Percentiles rank a stretch among this genome's conserved stretches.
These are phyloP conservation scores for Erannis defoliaria DNA, from an alignment of 2,888 invertebrate genomes.

Conservation along the genomic window DNA sequence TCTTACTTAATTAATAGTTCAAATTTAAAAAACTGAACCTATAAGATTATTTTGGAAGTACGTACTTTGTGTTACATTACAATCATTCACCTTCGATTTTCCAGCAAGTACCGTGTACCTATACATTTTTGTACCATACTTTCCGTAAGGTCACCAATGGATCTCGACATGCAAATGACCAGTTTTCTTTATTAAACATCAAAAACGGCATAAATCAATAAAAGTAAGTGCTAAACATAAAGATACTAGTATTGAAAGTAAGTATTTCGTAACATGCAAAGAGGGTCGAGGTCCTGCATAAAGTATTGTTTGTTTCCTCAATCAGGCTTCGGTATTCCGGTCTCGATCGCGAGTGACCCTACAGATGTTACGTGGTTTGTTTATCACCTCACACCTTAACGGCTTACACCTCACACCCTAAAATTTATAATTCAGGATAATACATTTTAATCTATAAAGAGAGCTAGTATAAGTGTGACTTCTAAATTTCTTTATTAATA, in stretches of 20 bases:
- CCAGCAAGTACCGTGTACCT: too few species aligned
- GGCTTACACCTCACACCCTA: slow-evolving; percentile 49
- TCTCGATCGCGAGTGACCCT: slow-evolving; percentile 67
- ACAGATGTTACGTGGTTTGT: slow-evolving; percentile 69
- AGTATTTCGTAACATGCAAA: slow-evolving; percentile 72
- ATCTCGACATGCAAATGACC: too few species aligned
- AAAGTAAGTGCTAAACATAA: slow-evolving; percentile 18
- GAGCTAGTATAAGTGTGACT: neutral
- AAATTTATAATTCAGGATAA: slow-evolving; percentile 35
- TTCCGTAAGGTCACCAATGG: too few species aligned
- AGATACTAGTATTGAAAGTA: slow-evolving; percentile 23
- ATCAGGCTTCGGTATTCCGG: slow-evolving; percentile 67
- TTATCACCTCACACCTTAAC: slow-evolving; percentile 71
- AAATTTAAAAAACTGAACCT: too few species aligned
- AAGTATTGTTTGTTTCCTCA: slow-evolving; percentile 74
- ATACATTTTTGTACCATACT: too few species aligned
- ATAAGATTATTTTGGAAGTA: too few species aligned
- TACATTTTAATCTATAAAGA: neutral
- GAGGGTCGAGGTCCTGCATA: slow-evolving; percentile 75
- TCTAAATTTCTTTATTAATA: too few species aligned
- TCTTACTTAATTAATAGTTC: too few species aligned
- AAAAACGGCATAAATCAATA: slow-evolving; percentile 14
- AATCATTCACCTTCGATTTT: too few species aligned
- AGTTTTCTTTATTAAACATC: slow-evolving; percentile 8
- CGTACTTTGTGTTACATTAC: too few species aligned